A percentile compares a stretch with the other conserved stretches of the same genome.
Evolutionary conservation across 2,113 vertebrate species (phyloP).

Genomic region (Arenaria interpres): DNA sequence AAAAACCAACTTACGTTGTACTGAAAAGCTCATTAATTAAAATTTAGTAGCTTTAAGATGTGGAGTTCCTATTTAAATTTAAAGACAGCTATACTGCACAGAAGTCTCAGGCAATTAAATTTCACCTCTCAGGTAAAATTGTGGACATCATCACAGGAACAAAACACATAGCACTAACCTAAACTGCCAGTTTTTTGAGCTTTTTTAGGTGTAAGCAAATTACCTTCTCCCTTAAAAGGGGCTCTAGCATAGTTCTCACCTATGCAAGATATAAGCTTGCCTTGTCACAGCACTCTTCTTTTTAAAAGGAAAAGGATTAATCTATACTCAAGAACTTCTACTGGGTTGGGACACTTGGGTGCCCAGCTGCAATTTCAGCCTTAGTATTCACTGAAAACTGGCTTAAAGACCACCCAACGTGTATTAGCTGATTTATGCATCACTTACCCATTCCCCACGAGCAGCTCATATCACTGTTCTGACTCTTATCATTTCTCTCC

Average conservation of each 20-base stretch:
- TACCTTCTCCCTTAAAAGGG: neutral
- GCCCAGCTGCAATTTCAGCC: neutral
- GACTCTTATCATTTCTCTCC: conserved; percentile 35
- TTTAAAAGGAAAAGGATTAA: neutral
- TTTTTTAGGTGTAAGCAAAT: neutral
- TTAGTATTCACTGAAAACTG: neutral
- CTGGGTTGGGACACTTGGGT: neutral
- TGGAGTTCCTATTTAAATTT: neutral
- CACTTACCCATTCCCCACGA: conserved; percentile 94
- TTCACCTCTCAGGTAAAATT: neutral
- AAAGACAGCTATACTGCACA: neutral
- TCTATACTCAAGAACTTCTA: neutral
- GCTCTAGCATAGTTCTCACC: neutral
- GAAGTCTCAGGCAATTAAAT: neutral
- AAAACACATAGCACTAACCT: neutral
- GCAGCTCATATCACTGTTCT: conserved; percentile 84
- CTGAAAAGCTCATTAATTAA: neutral
- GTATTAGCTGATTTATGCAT: neutral
- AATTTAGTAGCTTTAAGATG: neutral
- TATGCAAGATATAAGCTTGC: neutral
- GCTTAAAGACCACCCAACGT: neutral
- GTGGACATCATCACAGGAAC: neutral
- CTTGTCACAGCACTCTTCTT: neutral
- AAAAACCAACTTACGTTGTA: neutral
- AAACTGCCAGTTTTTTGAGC: neutral